phyloP scores from a whole-genome alignment of 1,140 invertebrate genomes.

The Rhopalosiphum maidis region DNA sequence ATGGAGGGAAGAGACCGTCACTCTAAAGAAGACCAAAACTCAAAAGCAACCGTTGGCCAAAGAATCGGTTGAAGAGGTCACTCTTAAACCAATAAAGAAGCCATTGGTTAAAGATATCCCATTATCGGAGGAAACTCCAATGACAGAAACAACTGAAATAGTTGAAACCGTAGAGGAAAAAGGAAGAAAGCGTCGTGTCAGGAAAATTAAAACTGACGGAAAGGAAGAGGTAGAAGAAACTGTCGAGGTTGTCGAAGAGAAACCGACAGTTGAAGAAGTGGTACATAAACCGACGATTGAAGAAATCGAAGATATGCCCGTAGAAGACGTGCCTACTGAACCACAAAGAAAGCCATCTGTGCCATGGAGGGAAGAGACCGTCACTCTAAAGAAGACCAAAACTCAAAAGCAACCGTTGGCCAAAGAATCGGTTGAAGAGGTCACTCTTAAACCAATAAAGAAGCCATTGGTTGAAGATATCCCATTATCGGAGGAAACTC shows the following conservation, averaged over 20 bases:
- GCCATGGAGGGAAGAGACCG: slow-evolving; percentile 61
- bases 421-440: slow-evolving; percentile 64
- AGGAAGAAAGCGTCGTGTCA: slow-evolving; percentile 55
- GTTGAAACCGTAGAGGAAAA: not conserved
- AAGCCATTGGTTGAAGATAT: slow-evolving; percentile 54
- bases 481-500: not conserved
- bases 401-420: slow-evolving; percentile 60
- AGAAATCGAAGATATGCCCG: not conserved
- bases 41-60: not conserved
- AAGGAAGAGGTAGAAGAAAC: not conserved
- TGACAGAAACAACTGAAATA: not conserved
- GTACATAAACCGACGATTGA: not conserved
- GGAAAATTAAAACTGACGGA: not conserved
- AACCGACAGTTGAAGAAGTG: not conserved
- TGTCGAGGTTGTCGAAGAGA: not conserved
- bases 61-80: not conserved
- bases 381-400: slow-evolving; percentile 60
- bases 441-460: slow-evolving; percentile 63
- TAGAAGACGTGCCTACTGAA: not conserved
- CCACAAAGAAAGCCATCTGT: not conserved
- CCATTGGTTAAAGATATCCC: slow-evolving; percentile 53
- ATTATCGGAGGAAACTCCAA: not conserved
- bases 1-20: slow-evolving; percentile 65
- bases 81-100: not conserved
- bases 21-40: slow-evolving; percentile 60